Evolutionary conservation across 2,113 vertebrate species (phyloP), one percentile per base, ranked within the genome.

Genomic region (Piprites chloris): DNA sequence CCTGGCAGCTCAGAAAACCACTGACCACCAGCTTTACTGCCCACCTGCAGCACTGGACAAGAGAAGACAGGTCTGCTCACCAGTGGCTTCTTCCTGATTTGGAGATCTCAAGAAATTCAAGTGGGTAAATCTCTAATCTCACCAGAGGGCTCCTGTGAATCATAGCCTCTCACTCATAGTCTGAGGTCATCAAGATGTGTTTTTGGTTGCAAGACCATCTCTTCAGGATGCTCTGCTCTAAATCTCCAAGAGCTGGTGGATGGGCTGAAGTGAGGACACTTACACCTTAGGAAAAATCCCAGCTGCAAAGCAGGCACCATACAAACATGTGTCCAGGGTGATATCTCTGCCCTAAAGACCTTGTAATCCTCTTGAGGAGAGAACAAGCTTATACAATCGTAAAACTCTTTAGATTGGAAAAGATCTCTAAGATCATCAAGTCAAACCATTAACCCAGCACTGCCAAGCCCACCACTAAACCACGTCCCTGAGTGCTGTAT

Each of bases 1-100:
- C 58, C 59, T 37, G 89, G 85, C 82, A 93, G 63, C 71, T 88
- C 90, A 63, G 68, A 85, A 90, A 93, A 88, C 63, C 87, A 77
- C 90, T 94, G 92, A 66, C 91, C 90, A 63, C 11, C 50, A 50
- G 41, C 27, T 56, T 75, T 37, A 71, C 66, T 49, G 79, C 20
- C 42, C 9, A 32, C 26, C 73, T 37, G 78, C 71, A 80, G 68
- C 59, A 74, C 41, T 0, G 2, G 67, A 63, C 93, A 88, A 53
- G 94, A 62, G 27, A 85, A 55, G n/a, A 91, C 82, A 74, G 50
- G 85, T 42, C 52, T 80, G 47, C 4, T 55, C 14, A 9, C 4
- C 46, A 26, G 55, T 5, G 30, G 47, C 39, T 71, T 39, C 50
- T 49, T 76, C 49, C 47, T 72, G 62, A 47, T 44, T 39, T 0